phyloP scores from a whole-genome alignment of 2,797 vertebrate species.

The Notolabrus celidotus region DNA sequence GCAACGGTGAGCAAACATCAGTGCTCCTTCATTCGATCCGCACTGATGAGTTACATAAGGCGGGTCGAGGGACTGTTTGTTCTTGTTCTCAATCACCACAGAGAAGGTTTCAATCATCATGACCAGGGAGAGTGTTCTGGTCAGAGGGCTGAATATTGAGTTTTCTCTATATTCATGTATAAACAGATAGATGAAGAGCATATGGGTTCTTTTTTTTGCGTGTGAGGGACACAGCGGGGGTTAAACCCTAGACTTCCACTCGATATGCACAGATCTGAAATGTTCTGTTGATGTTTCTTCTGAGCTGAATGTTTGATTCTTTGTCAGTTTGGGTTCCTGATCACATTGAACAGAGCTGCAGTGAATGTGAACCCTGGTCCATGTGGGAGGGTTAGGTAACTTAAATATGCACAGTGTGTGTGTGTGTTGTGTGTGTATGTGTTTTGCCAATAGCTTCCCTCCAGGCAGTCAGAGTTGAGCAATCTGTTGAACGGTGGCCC shows the following conservation, averaged over 20 bases:
- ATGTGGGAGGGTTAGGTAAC: conserved; percentile 63
- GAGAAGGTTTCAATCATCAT: conserved; percentile 34
- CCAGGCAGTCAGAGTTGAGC: conserved; percentile 52
- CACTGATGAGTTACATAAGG: conserved; percentile 68
- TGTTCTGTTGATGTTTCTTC: conserved; percentile 1
- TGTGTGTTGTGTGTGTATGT: conserved; percentile 49
- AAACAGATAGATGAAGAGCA: not conserved
- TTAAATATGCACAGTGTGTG: conserved; percentile 19
- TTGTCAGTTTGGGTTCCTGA: conserved; percentile 29
- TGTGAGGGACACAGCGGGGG: not conserved
- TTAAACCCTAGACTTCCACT: conserved; percentile 12
- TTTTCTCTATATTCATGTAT: not conserved
- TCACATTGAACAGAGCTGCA: conserved; percentile 24
- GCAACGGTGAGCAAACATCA: conserved; percentile 72
- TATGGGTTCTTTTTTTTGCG: not conserved
- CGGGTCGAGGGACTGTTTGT: conserved; percentile 59
- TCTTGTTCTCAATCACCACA: conserved; percentile 49
- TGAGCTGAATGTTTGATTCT: conserved; percentile 14
- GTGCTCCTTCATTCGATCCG: conserved; percentile 56
- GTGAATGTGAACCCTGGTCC: conserved; percentile 27
- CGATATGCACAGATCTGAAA: conserved; percentile 9
- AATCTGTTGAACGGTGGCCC: conserved; percentile 47
- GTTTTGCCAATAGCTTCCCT: conserved; percentile 55
- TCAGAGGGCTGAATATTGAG: too few species aligned
- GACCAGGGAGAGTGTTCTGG: not conserved